These are phyloP conservation scores for Grammomys surdaster DNA, from an alignment of 2,113 vertebrate species.

Conservation along the genomic window DNA sequence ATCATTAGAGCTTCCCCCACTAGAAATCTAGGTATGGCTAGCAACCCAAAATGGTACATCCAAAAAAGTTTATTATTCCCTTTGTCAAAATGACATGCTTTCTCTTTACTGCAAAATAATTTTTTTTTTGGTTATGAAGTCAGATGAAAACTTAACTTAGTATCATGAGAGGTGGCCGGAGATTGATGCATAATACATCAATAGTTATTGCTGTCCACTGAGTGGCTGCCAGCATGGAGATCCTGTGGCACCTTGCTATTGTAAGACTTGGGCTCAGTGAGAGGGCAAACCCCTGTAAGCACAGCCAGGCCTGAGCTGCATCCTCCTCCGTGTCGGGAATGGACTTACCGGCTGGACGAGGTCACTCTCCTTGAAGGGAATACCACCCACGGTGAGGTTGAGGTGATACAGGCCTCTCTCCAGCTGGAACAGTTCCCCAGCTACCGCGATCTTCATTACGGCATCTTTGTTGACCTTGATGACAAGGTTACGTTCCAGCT, in stretches of 20 bases:
- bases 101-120: neutral
- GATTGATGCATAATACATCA: no score
- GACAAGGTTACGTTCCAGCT: constrained; percentile 93
- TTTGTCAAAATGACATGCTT: neutral
- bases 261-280: neutral
- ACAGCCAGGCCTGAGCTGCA: neutral
- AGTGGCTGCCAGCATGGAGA: no score
- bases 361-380: constrained; percentile 93
- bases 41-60: neutral
- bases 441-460: constrained; percentile 98
- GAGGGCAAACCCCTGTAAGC: neutral
- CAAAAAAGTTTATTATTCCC: neutral
- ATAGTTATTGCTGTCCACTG: no score
- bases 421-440: constrained; percentile 93
- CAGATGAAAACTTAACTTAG: neutral
- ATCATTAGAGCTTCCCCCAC: neutral
- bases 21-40: neutral
- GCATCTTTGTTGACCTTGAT: constrained; percentile 97
- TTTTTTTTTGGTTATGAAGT: neutral
- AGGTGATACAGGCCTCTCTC: constrained; percentile 94
- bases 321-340: rapidly evolving
- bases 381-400: constrained; percentile 96
- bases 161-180: rapidly evolving
- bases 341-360: constrained; percentile 92
- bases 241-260: no score